Evolutionary conservation across 2,797 vertebrate genomes (phyloP), one percentile per base, ranked within the genome.

Genomic region (Danio albolineatus): DNA sequence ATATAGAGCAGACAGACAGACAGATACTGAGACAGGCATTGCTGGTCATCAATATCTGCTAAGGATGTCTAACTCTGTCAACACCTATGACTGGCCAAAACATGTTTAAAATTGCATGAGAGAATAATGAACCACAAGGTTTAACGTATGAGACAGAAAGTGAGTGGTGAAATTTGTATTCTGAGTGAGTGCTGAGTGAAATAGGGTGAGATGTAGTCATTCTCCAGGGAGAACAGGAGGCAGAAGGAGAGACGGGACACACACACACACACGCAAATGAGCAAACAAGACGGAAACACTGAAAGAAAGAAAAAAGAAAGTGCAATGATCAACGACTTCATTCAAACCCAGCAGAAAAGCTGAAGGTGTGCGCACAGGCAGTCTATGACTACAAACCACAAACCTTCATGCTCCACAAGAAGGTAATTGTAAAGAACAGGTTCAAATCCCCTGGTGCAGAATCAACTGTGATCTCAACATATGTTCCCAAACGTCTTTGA

Each of bases 111-210:
- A 72, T 6, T 69, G 46, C 61, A 74, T 84, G 78, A 66, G 44
- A 43, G 51, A 57, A 59, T 28, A 44, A 46, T 36, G 8, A 44
- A 21, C 10, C 5, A 41, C 69, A 44, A 56, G 17, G 7, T 56
- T 41, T 72, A 12, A 59, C 8, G 17, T 14, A 16, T n/a, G 70
- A 65, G 56, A 71, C 14, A 39, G 49, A 73, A 48, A 71, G 36
- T 62, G n/a, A 78, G 66, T 28, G 4, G 6, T 9, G 5, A 12
- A 51, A 84, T 88, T 73, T 76, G 66, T 83, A 89, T 90, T 89
- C 83, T 79, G 79, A 82, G 73, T 51, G 79, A 78, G 85, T 79
- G 54, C 39, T 21, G 13, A 36, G 41, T 16, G 51, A 19, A 36
- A 51, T 56, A 4, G 17, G 60, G 41, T 73, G 61, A 74, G 49